Evolutionary conservation across 2,888 invertebrate genomes (phyloP).

Genomic region (Torymus texanus): DNA sequence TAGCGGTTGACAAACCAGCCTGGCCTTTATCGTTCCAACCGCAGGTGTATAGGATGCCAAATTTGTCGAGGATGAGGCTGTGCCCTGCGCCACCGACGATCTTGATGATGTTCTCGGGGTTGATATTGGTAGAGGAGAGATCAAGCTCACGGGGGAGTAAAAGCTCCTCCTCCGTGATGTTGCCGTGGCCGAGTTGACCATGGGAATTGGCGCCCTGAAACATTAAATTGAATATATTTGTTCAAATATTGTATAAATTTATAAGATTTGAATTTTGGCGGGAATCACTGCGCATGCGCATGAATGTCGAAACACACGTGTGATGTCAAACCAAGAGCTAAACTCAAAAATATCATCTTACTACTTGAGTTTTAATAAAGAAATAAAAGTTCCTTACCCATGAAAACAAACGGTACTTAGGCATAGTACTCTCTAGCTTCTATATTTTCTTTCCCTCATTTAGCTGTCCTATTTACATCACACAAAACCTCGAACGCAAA

Average conservation of each 20-base stretch:
- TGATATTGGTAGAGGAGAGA: conserved; percentile 68
- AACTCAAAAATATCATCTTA: not conserved
- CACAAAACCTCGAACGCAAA: no score
- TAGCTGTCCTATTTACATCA: no score
- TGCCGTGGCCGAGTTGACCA: conserved; percentile 86
- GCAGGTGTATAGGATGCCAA: conserved; percentile 84
- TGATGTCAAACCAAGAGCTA: no score
- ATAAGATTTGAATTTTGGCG: no score
- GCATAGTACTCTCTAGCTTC: conserved; percentile 1
- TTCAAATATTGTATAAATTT: no score
- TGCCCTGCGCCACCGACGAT: conserved; percentile 88
- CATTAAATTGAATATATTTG: no score
- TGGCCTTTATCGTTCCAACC: conserved; percentile 88
- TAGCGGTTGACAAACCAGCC: conserved; percentile 77
- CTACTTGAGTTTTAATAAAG: not conserved
- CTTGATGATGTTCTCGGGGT: conserved; percentile 77
- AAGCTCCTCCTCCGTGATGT: conserved; percentile 81
- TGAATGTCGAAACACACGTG: no score
- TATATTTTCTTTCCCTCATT: not conserved
- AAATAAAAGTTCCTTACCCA: conserved; percentile 37
- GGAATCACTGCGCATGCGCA: no score
- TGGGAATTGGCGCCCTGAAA: conserved; percentile 88
- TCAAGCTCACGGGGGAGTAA: conserved; percentile 77
- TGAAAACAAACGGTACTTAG: conserved; percentile 31
- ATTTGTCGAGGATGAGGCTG: conserved; percentile 81